These are phyloP conservation scores for Melitaea athalia DNA, from an alignment of 2,888 invertebrate species.

Conservation along the genomic window DNA sequence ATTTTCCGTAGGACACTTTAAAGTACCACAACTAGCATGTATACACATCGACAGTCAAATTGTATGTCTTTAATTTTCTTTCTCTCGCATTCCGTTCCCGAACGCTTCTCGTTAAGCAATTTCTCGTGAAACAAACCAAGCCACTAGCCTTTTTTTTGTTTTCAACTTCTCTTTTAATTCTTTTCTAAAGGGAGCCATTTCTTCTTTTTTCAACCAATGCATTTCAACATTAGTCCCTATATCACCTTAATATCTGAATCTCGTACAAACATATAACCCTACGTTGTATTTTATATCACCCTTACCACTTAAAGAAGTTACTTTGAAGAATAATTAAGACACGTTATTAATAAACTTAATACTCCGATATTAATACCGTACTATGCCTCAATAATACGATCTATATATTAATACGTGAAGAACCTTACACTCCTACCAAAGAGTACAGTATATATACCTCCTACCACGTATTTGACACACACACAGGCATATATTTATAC, in stretches of 20 bases:
- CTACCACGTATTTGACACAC: too few species aligned
- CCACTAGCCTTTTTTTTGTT: slow-evolving; percentile 53
- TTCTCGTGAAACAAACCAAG: too few species aligned
- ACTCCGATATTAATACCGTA: slow-evolving; percentile 50
- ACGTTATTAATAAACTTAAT: slow-evolving; percentile 52
- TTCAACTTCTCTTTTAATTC: slow-evolving; percentile 47
- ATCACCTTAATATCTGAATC: slow-evolving; percentile 49
- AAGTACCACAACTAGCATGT: slow-evolving; percentile 52
- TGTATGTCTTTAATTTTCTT: slow-evolving; percentile 44
- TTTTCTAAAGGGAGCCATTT: slow-evolving; percentile 51
- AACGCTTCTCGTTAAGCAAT: slow-evolving; percentile 49
- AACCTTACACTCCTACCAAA: too few species aligned
- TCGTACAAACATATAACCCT: slow-evolving; percentile 62
- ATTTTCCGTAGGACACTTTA: slow-evolving; percentile 44
- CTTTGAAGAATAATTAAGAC: slow-evolving; percentile 41
- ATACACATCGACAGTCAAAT: slow-evolving; percentile 53
- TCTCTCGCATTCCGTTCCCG: slow-evolving; percentile 49
- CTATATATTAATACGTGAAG: too few species aligned
- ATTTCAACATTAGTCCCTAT: slow-evolving; percentile 60
- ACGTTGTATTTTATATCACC: slow-evolving; percentile 59
- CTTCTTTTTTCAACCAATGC: slow-evolving; percentile 55
- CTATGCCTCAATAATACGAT: too few species aligned
- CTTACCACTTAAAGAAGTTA: slow-evolving; percentile 68
- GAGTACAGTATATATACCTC: too few species aligned
- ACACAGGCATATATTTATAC: too few species aligned